Conservation (phyloP, 2,888 invertebrate genomes). For the Lacanobia wlatinum region DNA sequence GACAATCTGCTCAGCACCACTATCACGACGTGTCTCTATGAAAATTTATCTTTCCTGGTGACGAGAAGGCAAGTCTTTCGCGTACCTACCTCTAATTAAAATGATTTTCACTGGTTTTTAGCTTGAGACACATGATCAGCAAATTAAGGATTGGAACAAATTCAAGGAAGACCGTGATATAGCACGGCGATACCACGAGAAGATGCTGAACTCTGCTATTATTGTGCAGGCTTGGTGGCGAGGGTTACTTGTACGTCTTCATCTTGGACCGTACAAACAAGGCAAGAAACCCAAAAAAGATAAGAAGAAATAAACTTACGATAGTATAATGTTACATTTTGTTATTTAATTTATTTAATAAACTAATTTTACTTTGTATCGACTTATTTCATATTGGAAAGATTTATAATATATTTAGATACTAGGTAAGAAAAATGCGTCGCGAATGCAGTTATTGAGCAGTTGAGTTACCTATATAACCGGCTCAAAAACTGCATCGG, state of each 20-base stretch:
- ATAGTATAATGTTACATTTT: slow-evolving; percentile 12
- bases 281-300: slow-evolving; percentile 58
- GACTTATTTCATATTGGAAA: not conserved
- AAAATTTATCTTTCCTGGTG: not conserved
- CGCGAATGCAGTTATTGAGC: too few relatives aligned
- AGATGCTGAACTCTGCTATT: slow-evolving; percentile 80
- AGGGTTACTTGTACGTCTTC: slow-evolving; percentile 82
- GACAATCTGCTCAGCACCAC: not conserved
- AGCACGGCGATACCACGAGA: slow-evolving; percentile 74
- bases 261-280: slow-evolving; percentile 80
- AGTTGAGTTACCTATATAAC: too few relatives aligned
- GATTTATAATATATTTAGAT: too few relatives aligned
- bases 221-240: slow-evolving; percentile 87
- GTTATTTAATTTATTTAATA: slow-evolving; percentile 40
- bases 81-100: not conserved
- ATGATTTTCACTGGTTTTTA: slow-evolving; percentile 43
- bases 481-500: too few relatives aligned
- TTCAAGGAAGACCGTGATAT: slow-evolving; percentile 82
- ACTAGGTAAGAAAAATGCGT: too few relatives aligned
- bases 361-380: slow-evolving; percentile 34
- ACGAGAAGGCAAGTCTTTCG: not conserved
- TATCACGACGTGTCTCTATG: not conserved
- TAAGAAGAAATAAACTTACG: slow-evolving; percentile 22
- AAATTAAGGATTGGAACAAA: slow-evolving; percentile 77
- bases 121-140: slow-evolving; percentile 73